Conservation (phyloP, 2,888 invertebrate genomes). For the Spisula solida region DNA sequence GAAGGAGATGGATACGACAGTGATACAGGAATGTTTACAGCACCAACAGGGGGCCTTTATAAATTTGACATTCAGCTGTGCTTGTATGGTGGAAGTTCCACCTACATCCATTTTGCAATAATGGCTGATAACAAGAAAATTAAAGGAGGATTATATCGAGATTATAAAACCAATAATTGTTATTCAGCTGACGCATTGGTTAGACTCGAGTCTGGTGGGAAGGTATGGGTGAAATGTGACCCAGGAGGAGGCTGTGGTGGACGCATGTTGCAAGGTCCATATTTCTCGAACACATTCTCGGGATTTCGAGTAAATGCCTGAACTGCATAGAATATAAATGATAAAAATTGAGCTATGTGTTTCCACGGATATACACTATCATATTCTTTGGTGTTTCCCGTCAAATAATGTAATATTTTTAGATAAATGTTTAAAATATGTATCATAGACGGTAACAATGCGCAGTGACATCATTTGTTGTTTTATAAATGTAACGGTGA, state of each 20-base stretch:
- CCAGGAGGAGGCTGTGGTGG: not conserved
- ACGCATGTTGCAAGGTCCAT: not conserved
- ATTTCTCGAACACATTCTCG: constrained; percentile 3
- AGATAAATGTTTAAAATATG: too few relatives aligned
- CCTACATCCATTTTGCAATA: not conserved
- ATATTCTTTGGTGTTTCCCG: too few relatives aligned
- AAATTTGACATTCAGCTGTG: not conserved
- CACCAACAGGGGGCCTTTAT: not conserved
- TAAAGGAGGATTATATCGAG: not conserved
- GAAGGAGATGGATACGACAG: not conserved
- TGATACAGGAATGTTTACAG: not conserved
- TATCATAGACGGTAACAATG: too few relatives aligned
- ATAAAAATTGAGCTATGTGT: too few relatives aligned
- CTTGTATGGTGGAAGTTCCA: not conserved
- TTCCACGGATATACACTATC: too few relatives aligned
- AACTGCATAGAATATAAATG: too few relatives aligned
- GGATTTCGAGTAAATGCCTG: not conserved
- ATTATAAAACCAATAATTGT: not conserved
- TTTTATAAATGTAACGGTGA: too few relatives aligned
- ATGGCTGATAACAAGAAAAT: not conserved
- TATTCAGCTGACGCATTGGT: not conserved
- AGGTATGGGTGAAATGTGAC: not conserved
- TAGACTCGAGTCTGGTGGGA: not conserved
- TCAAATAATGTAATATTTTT: too few relatives aligned
- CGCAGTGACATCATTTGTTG: too few relatives aligned